Base-by-base conservation (phyloP, 92 coral and sea anemone genomes). In the Parazoanthus atlanticus region DNA sequence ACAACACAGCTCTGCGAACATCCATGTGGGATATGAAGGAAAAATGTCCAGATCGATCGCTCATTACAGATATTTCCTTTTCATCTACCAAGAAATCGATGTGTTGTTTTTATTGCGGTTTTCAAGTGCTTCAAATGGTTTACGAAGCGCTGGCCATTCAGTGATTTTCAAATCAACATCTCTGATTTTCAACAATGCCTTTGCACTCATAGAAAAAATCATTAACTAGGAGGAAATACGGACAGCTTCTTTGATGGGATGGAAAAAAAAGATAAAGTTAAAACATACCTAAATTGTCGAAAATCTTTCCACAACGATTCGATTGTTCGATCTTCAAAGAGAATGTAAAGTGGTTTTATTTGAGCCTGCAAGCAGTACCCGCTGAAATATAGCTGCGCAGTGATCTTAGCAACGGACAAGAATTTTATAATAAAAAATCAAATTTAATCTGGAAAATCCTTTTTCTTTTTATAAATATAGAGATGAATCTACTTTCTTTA, bases 311-410 rank as follows among this genome's bases (percentile, higher is more conserved):
- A 56, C 65, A 56, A 15, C 25, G 65, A 46, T 46, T 56, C 65
- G 4, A 46, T 46, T 56, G 65, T 56, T 21, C 21, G 25, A 15
- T 21, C 8, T 31, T 74, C 46, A 23, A 31, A 32, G 23, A 13
- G 32, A 72, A n/a, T n/a, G n/a, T n/a, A n/a, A n/a, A 74, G 78
- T 25, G 36, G 49, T 46, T 46, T 23, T 8, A 31, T 31, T 15
- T 19, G 78, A 74, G 78, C 78, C 78, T 33, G 78, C 78, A 74
- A 19, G 43, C 78, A 74, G 11, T 33, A 34, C 12, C 77, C 78
- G 78, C 78, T 74, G 78, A 10, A n/a, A 74, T 12, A 56, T 30
- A 46, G 11, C 12, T 46, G 49, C 49, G 49, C 47, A 43, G 11
- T 43, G 11, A 43, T 15, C 74, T 26, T 28, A 70, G 74, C 74